Percentiles rank a stretch among this genome's conserved stretches.
Evolutionary conservation across 1,140 invertebrate species (phyloP).

Genomic region (Meloidogyne chitwoodi): DNA sequence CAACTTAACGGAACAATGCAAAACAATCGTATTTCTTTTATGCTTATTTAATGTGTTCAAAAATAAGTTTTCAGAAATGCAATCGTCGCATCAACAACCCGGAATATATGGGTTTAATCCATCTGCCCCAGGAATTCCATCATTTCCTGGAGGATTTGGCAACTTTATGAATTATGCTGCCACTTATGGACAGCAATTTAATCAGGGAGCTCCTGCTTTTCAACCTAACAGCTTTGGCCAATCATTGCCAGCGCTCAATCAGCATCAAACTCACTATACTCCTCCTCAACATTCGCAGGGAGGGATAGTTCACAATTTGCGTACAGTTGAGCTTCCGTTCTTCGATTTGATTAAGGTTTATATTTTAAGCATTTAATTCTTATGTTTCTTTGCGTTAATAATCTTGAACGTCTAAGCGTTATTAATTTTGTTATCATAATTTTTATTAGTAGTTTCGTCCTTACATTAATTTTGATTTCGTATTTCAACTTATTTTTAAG

Average conservation of each 20-base stretch:
- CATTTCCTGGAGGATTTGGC: neutral
- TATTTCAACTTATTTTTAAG: constrained; percentile 12
- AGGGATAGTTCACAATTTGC: constrained; percentile 12
- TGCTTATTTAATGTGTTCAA: neutral
- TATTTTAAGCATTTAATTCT: neutral
- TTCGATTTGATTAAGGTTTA: constrained; percentile 25
- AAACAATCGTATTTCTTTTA: neutral
- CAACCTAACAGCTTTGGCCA: neutral
- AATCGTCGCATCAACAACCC: neutral
- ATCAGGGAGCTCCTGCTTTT: neutral
- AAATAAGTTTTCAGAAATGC: neutral
- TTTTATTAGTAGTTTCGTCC: too few species aligned
- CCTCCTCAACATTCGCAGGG: neutral
- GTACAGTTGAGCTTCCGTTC: constrained; percentile 26
- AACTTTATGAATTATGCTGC: neutral
- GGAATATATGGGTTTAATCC: neutral
- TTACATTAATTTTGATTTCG: too few species aligned
- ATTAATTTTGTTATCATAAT: too few species aligned
- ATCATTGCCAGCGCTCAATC: neutral
- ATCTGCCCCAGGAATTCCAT: neutral
- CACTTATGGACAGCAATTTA: neutral
- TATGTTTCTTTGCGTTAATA: neutral
- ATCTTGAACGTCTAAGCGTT: too few species aligned
- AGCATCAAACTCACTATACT: neutral
- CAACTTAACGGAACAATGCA: neutral